phyloP scores from a whole-genome alignment of 2,888 invertebrate genomes.

The Apeira syringaria region DNA sequence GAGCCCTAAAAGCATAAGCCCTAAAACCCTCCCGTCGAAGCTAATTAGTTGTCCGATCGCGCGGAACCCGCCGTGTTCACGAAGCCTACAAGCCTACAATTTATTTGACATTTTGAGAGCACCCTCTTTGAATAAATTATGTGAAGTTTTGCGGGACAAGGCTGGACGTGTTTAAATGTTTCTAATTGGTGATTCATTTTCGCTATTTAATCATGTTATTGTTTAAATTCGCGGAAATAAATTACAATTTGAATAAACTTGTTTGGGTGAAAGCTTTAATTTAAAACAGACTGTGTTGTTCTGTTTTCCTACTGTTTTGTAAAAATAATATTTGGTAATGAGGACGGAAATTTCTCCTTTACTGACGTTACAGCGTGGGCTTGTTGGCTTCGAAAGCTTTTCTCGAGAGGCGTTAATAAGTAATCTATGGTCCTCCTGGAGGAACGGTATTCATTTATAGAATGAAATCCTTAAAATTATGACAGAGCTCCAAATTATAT shows the following conservation, averaged over 20 bases:
- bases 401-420: too few relatives aligned
- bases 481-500: too few relatives aligned
- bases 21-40: constrained; percentile 4
- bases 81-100: constrained; percentile 19
- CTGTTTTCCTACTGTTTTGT: too few relatives aligned
- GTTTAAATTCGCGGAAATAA: constrained; percentile 7
- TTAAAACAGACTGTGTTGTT: too few relatives aligned
- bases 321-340: too few relatives aligned
- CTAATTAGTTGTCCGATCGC: constrained; percentile 20
- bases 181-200: constrained; percentile 20
- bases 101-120: constrained; percentile 21
- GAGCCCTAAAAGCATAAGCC: background rate
- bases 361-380: too few relatives aligned
- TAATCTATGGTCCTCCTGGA: too few relatives aligned
- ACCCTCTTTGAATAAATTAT: constrained; percentile 21
- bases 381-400: too few relatives aligned
- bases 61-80: constrained; percentile 10
- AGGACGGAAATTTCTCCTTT: too few relatives aligned
- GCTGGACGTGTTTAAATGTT: constrained; percentile 19
- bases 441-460: too few relatives aligned
- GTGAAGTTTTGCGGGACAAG: constrained; percentile 15
- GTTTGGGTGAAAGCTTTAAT: background rate
- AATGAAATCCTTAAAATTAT: too few relatives aligned
- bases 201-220: constrained; percentile 15
- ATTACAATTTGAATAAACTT: background rate